Evolutionary conservation across 2,888 invertebrate species (phyloP).

Genomic region (Ctena decussata): DNA sequence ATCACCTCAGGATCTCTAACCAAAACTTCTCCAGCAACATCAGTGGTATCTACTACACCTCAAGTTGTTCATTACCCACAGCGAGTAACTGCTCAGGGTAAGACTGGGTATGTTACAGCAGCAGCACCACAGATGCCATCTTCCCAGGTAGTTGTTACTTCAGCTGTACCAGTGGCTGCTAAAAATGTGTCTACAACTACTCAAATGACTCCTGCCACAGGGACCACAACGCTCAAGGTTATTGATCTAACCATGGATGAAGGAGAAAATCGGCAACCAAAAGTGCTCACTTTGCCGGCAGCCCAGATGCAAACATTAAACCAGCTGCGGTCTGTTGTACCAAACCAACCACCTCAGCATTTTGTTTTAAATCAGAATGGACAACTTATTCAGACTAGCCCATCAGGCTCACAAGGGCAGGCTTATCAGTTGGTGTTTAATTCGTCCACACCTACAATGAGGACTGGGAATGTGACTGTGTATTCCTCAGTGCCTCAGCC

Average conservation of each 20-base stretch:
- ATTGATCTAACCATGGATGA: conserved; percentile 82
- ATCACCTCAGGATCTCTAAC: conserved; percentile 41
- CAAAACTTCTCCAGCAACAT: background rate
- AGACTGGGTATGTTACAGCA: background rate
- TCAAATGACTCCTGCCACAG: conserved; percentile 9
- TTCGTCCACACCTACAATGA: conserved; percentile 60
- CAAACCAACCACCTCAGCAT: background rate
- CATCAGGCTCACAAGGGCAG: background rate
- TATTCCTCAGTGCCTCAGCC: conserved; percentile 43
- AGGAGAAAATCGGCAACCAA: conserved; percentile 47
- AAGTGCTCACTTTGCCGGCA: background rate
- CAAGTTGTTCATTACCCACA: conserved; percentile 40
- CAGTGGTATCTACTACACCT: conserved; percentile 21
- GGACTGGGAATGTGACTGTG: conserved; percentile 62
- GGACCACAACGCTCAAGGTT: conserved; percentile 30
- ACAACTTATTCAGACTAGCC: background rate
- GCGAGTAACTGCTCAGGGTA: conserved; percentile 10
- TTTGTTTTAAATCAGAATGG: background rate
- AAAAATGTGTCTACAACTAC: background rate
- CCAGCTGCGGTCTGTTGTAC: background rate
- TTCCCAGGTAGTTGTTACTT: background rate
- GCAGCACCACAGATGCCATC: background rate
- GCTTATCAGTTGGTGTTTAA: conserved; percentile 73
- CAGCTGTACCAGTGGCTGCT: background rate
- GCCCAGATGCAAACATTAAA: background rate